phyloP scores from a whole-genome alignment of 2,888 invertebrate species.

The Didymodactylos carnosus region DNA sequence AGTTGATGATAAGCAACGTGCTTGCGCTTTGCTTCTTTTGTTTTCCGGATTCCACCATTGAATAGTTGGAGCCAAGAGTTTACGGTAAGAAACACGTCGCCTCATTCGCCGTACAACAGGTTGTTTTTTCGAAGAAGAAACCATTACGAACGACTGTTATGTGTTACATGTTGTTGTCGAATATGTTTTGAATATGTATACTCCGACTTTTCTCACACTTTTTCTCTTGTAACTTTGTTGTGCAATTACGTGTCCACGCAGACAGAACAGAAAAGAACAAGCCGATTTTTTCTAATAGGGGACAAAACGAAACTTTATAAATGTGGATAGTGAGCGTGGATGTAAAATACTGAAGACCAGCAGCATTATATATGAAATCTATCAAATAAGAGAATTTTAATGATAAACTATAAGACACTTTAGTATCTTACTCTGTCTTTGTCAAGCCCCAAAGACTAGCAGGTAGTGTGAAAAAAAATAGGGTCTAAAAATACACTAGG shows the following conservation, averaged over 20 bases:
- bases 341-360: too few species aligned
- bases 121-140: not conserved
- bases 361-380: too few species aligned
- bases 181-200: not conserved
- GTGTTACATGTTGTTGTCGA: not conserved
- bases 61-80: not conserved
- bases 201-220: not conserved
- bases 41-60: not conserved
- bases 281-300: not conserved
- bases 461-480: too few species aligned
- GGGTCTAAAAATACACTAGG: too few species aligned
- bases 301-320: too few species aligned
- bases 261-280: not conserved
- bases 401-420: too few species aligned
- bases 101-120: not conserved
- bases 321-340: too few species aligned
- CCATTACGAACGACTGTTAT: not conserved
- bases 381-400: too few species aligned
- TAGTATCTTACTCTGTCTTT: too few species aligned
- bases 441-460: too few species aligned
- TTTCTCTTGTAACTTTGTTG: not conserved
- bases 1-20: not conserved
- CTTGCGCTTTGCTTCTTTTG: not conserved
- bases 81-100: not conserved
- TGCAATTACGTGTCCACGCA: not conserved